Percentiles rank a stretch among this genome's conserved stretches.
Conservation (phyloP, 2,888 invertebrate species). For the Sesia apiformis region DNA sequence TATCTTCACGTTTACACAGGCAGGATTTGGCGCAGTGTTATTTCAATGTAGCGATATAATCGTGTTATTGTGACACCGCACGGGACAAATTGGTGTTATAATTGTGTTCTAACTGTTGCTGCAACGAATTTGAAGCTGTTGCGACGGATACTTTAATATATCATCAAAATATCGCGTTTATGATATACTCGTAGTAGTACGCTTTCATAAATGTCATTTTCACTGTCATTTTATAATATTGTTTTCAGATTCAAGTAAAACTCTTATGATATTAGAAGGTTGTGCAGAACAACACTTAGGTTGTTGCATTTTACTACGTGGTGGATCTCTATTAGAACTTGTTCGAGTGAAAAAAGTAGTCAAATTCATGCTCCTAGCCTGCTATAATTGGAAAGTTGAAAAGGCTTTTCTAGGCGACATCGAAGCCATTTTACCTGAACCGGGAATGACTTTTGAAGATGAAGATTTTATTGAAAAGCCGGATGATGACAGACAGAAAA, state of each 20-base stretch:
- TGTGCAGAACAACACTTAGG: slow-evolving; percentile 88
- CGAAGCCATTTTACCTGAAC: slow-evolving; percentile 67
- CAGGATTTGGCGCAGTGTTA: too few relatives aligned
- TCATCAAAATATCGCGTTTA: slow-evolving; percentile 3
- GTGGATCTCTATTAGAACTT: slow-evolving; percentile 81
- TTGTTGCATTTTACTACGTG: slow-evolving; percentile 91
- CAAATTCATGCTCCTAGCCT: slow-evolving; percentile 85
- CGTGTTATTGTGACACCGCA: too few relatives aligned
- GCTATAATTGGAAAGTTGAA: slow-evolving; percentile 95
- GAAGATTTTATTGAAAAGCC: slow-evolving; percentile 11
- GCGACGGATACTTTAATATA: background rate
- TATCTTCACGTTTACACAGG: too few relatives aligned
- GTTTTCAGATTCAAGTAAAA: slow-evolving; percentile 79
- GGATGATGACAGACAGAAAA: background rate
- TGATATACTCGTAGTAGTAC: background rate
- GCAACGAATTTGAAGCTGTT: too few relatives aligned
- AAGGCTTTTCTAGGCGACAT: slow-evolving; percentile 93
- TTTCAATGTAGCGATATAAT: too few relatives aligned
- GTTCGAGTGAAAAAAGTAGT: slow-evolving; percentile 88
- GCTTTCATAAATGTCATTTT: background rate
- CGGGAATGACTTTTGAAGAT: slow-evolving; percentile 54
- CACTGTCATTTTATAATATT: background rate
- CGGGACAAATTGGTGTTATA: too few relatives aligned
- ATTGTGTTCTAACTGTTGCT: too few relatives aligned
- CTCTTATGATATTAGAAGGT: slow-evolving; percentile 95